Base-by-base conservation (phyloP, 2,113 vertebrate genomes). In the Felis chaus region DNA sequence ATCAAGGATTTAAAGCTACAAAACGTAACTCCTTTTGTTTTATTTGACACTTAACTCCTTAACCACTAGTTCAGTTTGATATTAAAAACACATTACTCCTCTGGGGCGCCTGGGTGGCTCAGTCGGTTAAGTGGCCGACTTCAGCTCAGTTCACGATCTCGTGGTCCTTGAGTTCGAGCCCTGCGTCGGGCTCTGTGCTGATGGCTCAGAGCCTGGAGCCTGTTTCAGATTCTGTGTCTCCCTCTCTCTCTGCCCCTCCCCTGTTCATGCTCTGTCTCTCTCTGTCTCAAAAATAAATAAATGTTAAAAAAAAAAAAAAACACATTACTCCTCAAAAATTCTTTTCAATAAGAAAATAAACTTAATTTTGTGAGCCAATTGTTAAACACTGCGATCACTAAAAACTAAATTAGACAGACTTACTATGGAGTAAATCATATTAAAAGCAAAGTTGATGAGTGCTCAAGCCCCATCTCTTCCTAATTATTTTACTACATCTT, bases 1-100 rank as follows among this genome's bases (percentile, higher is more conserved):
- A 91, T 74, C 3, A 36, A 92, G 57, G n/a, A 81, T 66, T 93
- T 87, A 63, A 95, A 71, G 6, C 89, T n/a, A 86, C 23, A 71
- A 83, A 81, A 53, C 16, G 41, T 36, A 78, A 81, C 18, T 45
- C 5, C 57, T 83, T 91, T 61, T 65, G 25, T 65, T 88, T 88
- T 25, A 33, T 41, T 81, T 65, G 14, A 27, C 50, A 65, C 33
- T 63, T 21, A 91, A 68, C 33, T 85, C 89, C 33, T 31, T 61
- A 80, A 63, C 36, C 57, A 45, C 29, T 27, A 45, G 53, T 31
- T 82, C 25, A 6, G 12, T 73, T 79, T 80, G 39, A 48, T 39
- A 76, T 7, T 55, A 41, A 68, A 76, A 29, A 36, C 6, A 7
- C 41, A 27, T 74, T 25, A 74, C 71, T 41, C 69, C 69, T 45